phyloP scores from a whole-genome alignment of 2,888 invertebrate genomes.

The Apodemia zela region DNA sequence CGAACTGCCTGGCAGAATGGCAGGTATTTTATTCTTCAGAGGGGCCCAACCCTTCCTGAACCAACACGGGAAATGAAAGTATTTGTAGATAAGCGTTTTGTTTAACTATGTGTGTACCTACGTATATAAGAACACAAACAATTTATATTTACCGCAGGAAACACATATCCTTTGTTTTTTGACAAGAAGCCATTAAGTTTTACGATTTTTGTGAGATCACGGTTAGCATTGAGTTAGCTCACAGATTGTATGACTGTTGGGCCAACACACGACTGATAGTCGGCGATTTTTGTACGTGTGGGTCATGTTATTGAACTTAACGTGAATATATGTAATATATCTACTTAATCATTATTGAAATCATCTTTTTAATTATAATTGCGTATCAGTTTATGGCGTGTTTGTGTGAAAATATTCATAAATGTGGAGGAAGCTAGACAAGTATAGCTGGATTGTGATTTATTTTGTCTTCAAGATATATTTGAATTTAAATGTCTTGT shows the following conservation, averaged over 20 bases:
- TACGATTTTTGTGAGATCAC: slow-evolving; percentile 10
- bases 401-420: not conserved
- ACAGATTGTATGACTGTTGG: not conserved
- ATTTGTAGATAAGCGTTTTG: no score
- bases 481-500: no score
- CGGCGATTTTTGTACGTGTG: slow-evolving; percentile 41
- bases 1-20: no score
- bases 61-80: no score
- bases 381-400: not conserved
- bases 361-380: slow-evolving; percentile 1
- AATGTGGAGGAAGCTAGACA: no score
- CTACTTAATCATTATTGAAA: not conserved
- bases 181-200: slow-evolving; percentile 8
- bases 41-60: no score
- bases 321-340: slow-evolving; percentile 23
- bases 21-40: no score
- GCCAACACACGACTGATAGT: slow-evolving; percentile 9
- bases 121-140: no score
- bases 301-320: slow-evolving; percentile 59
- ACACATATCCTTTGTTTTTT: slow-evolving; percentile 1
- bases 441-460: no score
- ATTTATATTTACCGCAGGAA: not conserved
- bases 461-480: no score
- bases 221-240: slow-evolving; percentile 10
- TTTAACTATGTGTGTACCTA: no score